These are phyloP conservation scores for Coenonympha arcania DNA, from an alignment of 2,888 invertebrate genomes.

Conservation along the genomic window DNA sequence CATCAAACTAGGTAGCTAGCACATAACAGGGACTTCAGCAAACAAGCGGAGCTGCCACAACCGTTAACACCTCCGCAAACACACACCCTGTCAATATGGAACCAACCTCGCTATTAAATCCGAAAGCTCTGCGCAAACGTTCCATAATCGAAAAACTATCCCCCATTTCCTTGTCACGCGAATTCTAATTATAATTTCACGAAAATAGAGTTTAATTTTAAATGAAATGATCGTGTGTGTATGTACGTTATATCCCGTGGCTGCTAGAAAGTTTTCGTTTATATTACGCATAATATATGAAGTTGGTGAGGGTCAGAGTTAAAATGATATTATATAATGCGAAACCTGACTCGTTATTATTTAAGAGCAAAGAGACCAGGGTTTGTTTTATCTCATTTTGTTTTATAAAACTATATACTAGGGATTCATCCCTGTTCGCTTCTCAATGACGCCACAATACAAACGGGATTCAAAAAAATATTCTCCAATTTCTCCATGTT, in stretches of 20 bases:
- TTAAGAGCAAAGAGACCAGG: no score
- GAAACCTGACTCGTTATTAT: no score
- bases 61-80: conserved; percentile 14
- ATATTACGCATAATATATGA: not conserved
- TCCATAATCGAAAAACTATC: conserved; percentile 17
- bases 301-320: not conserved
- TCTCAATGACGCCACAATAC: no score
- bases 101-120: conserved; percentile 15
- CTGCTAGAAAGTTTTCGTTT: not conserved
- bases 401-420: no score
- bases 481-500: no score
- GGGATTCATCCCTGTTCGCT: no score
- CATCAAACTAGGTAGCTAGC: not conserved
- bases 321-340: no score
- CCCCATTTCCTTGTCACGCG: not conserved
- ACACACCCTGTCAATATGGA: conserved; percentile 11
- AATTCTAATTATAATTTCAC: not conserved
- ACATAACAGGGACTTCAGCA: conserved; percentile 1
- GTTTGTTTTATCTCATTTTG: no score
- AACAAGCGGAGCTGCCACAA: no score
- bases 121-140: conserved; percentile 13
- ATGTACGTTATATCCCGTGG: not conserved
- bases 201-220: not conserved
- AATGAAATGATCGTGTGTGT: not conserved
- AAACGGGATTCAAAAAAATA: no score